Evolutionary conservation across 2,797 vertebrate genomes (phyloP).

Genomic region (Avahi laniger): DNA sequence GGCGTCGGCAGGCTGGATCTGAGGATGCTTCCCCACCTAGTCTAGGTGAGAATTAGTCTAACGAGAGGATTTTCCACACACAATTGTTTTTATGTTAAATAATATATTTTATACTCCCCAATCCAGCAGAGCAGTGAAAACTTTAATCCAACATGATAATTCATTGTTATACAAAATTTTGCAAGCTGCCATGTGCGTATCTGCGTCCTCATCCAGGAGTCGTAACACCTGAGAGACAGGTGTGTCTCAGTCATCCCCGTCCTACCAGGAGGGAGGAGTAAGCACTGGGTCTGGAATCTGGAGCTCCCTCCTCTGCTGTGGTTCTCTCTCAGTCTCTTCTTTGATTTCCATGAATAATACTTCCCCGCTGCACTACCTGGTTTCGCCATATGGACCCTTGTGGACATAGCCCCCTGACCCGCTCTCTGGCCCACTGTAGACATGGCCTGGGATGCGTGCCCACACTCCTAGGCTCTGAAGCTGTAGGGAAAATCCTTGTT

Average conservation of each 20-base stretch:
- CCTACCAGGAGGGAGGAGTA: background rate
- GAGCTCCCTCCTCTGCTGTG: background rate
- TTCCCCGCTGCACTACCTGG: background rate
- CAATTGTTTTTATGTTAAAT: background rate
- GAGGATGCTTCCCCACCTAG: background rate
- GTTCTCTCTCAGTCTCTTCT: background rate
- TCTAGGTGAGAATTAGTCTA: background rate
- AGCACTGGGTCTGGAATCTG: no score
- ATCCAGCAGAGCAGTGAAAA: slow-evolving; percentile 15
- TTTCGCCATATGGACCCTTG: background rate
- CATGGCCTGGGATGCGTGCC: no score
- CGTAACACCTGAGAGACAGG: background rate
- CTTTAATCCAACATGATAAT: slow-evolving; percentile 42
- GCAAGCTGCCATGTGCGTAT: background rate
- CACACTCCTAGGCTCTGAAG: background rate
- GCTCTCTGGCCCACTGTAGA: background rate
- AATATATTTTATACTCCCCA: slow-evolving; percentile 7
- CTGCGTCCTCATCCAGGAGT: background rate
- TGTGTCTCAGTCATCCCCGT: background rate
- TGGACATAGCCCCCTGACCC: background rate
- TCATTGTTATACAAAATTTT: background rate
- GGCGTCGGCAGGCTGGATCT: background rate
- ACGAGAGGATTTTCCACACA: background rate
- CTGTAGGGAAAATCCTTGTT: background rate
- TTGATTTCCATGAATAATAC: background rate